Evolutionary conservation across 2,797 vertebrate species (phyloP), one percentile per base, ranked within the genome.

Genomic region (Phrynocephalus forsythii): DNA sequence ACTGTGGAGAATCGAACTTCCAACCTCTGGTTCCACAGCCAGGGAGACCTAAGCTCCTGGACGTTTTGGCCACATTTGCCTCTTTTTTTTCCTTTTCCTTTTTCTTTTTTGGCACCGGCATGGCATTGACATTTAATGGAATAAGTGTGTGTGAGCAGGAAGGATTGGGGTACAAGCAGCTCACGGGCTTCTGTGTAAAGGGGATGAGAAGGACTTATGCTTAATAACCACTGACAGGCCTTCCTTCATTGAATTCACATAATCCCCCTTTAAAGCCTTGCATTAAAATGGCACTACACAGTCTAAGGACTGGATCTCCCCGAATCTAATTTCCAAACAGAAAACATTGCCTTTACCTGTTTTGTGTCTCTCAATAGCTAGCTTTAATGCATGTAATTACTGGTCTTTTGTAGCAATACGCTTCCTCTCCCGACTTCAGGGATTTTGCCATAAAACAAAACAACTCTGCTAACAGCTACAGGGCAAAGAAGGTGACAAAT

Each of bases 371-470:
- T 67, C 30, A 50, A 38, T 66, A 30, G 33, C 26, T 50, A 13
- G 24, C 3, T 92, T 77, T 90, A 71, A 52, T 10, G 20, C 1
- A 0, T 71, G 68, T 79, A 92, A 86, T 50, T 84, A 0, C 0
- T 50, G 69, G 6, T 38, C 68, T 33, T 84, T 0, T 79, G 7
- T 28, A 86, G 81, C 89, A 93, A 83, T 82, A 48, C 0, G 81
- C 33, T 77, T 56, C 86, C 2, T 22, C 33, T 76, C 28, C 71
- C 48, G 52, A 44, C 20, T 5, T 69, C 85, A 9, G 79, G 18
- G 5, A 9, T 87, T 18, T 82, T 86, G 26, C 84, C 90, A 75
- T 22, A 72, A 86, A 90, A 82, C 63, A 18, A 3, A 44, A 30
- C 78, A 75, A 50, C 28, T 10, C 30, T 30, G 79, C 66, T 79